A percentile compares a stretch with the other conserved stretches of the same genome.
phyloP scores from a whole-genome alignment of 2,888 invertebrate species.

The Parnassius glacialis region DNA sequence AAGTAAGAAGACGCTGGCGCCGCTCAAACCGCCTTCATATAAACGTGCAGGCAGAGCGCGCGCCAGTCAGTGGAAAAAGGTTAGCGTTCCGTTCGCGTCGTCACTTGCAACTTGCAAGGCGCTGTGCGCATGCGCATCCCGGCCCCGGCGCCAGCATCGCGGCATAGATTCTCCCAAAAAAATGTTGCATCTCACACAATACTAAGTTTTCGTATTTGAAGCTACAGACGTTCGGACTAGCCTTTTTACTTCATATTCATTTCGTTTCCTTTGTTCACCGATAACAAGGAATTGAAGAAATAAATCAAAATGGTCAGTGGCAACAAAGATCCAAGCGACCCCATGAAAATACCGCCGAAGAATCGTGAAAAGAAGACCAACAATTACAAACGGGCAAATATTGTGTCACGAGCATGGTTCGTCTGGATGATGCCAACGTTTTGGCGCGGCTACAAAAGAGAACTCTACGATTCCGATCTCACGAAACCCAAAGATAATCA shows the following conservation, averaged over 20 bases:
- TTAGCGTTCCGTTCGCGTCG: slow-evolving; percentile 59
- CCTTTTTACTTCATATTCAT: slow-evolving; percentile 25
- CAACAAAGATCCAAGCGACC: slow-evolving; percentile 66
- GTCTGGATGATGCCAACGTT: slow-evolving; percentile 79
- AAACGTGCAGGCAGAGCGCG: slow-evolving; percentile 49
- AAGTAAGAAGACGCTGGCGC: slow-evolving; percentile 33
- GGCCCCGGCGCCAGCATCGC: slow-evolving; percentile 46
- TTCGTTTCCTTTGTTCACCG: slow-evolving; percentile 30
- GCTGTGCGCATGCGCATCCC: slow-evolving; percentile 58
- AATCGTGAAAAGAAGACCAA: slow-evolving; percentile 73
- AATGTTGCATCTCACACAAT: slow-evolving; percentile 51
- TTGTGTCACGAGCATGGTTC: slow-evolving; percentile 71
- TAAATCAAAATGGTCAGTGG: slow-evolving; percentile 71
- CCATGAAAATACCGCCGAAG: slow-evolving; percentile 69
- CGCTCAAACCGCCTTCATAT: slow-evolving; percentile 38
- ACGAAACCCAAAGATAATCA: slow-evolving; percentile 86
- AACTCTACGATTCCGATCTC: slow-evolving; percentile 85
- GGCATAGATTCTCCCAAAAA: slow-evolving; percentile 41
- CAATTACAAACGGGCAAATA: slow-evolving; percentile 68
- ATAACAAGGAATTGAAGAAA: slow-evolving; percentile 28
- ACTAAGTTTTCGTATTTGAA: slow-evolving; percentile 40
- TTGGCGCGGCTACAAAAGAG: slow-evolving; percentile 82
- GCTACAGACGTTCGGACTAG: slow-evolving; percentile 38
- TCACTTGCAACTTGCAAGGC: slow-evolving; percentile 50
- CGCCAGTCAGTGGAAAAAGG: slow-evolving; percentile 66